Base-by-base conservation (phyloP, 2,888 invertebrate genomes). In the Limnephilus rhombicus region DNA sequence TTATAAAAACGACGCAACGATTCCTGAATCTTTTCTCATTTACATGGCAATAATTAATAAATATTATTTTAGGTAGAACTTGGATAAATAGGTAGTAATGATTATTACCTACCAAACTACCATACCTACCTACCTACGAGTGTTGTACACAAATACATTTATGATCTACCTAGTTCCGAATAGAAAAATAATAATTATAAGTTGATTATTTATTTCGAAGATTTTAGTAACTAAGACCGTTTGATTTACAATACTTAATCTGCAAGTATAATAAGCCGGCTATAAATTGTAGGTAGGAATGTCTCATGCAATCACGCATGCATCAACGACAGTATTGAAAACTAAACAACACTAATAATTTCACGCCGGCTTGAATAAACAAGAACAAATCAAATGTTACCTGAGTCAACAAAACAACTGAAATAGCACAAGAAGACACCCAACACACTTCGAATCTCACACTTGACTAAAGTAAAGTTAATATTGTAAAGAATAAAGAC, bases 241-340 rank as follows among this genome's bases (percentile, higher is more conserved):
- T 37, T 83, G 83, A 83, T 37, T 24, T 37, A 34, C 24, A 18
- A 15, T 83, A 2, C 29, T 1, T 3, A 34, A 37, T 83, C 37
- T 83, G 83, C 83, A 83, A 34, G 83, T 83, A 83, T 83, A 83
- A 83, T 83, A n/a, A 83, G 37, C 83, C 83, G 37, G 18, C 18
- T 49, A 2, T 45, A 45, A 45, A 45, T 49, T 49, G 31, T 18
- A 83, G 15, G 31, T 13, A 13, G 31, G 3, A 34, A 83, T 34
- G 24, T 37, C 4, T 34, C 37, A 83, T 24, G 31, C 15, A 11
- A 37, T 24, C 83, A 34, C 5, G 7, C 83, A n/a, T 83, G 83
- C 12, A 34, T 53, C 68, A 68, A 68, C 68, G n/a, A 68, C 68
- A 24, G 9, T 24, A 68, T 68, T 68, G n/a, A 68, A 68, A n/a